Percentiles rank a stretch among this genome's conserved stretches.
phyloP scores from a whole-genome alignment of 2,888 invertebrate genomes.

The Anagyrus pseudococci region DNA sequence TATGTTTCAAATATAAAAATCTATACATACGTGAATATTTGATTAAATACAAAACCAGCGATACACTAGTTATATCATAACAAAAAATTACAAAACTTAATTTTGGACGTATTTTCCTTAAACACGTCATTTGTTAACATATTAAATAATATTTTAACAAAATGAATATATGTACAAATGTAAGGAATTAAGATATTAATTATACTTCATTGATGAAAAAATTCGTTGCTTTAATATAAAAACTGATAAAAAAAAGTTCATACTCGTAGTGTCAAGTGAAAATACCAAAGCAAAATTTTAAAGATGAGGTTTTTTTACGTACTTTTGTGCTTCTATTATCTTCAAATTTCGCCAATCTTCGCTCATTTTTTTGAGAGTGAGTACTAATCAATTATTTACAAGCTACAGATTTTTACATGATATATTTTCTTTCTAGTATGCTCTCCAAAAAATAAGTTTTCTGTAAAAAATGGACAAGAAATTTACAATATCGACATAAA shows the following conservation, averaged over 20 bases:
- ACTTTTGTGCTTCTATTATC: not conserved
- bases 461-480: not conserved
- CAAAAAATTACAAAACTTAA: too few relatives aligned
- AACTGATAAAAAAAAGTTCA: not conserved
- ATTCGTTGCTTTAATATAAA: conserved; percentile 19
- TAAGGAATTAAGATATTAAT: too few relatives aligned
- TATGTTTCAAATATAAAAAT: too few relatives aligned
- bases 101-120: too few relatives aligned
- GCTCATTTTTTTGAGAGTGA: not conserved
- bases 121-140: too few relatives aligned
- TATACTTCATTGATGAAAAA: not conserved
- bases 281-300: not conserved
- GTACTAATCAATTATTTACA: not conserved
- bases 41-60: too few relatives aligned
- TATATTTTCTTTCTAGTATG: not conserved
- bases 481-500: not conserved
- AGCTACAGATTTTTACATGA: not conserved
- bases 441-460: not conserved
- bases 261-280: not conserved
- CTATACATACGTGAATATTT: too few relatives aligned
- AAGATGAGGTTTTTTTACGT: conserved; percentile 3
- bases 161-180: too few relatives aligned
- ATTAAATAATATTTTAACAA: too few relatives aligned
- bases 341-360: not conserved
- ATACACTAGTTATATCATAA: too few relatives aligned